A percentile compares a stretch with the other conserved stretches of the same genome.
phyloP scores from a whole-genome alignment of 2,113 vertebrate species.

The Arvicanthis niloticus region DNA sequence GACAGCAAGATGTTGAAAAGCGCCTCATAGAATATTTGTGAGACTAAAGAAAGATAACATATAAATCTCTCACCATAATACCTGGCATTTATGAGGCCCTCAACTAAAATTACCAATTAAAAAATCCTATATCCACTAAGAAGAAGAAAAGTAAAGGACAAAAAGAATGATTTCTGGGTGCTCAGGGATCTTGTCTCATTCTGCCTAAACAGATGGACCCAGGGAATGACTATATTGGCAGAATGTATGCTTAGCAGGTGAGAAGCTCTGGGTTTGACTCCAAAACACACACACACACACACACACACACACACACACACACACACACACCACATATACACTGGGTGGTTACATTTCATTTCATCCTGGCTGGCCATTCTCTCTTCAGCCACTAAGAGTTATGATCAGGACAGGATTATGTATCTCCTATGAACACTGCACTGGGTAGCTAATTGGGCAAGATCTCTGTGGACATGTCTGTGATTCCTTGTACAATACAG shows the following conservation, averaged over 20 bases:
- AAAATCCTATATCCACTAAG: neutral
- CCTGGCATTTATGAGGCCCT: constrained; percentile 17
- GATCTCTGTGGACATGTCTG: neutral
- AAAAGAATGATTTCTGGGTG: neutral
- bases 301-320: neutral
- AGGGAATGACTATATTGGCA: neutral
- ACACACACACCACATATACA: neutral
- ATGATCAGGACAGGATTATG: neutral
- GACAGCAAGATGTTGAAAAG: neutral
- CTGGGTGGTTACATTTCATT: neutral
- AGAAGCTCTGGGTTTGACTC: neutral
- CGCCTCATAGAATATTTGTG: neutral
- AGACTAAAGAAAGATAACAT: neutral
- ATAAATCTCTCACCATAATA: neutral
- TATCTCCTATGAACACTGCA: neutral
- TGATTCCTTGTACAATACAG: neutral
- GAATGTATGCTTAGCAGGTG: neutral
- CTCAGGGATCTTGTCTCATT: neutral
- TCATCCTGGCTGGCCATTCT: too few relatives aligned
- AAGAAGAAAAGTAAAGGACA: neutral
- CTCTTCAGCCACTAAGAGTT: neutral
- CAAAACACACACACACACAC: neutral
- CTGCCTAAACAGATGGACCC: neutral
- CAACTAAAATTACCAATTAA: neutral
- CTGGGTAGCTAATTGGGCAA: neutral